Base-by-base conservation (phyloP, 2,797 vertebrate genomes). In the Petrocephalus schoutedeni region DNA sequence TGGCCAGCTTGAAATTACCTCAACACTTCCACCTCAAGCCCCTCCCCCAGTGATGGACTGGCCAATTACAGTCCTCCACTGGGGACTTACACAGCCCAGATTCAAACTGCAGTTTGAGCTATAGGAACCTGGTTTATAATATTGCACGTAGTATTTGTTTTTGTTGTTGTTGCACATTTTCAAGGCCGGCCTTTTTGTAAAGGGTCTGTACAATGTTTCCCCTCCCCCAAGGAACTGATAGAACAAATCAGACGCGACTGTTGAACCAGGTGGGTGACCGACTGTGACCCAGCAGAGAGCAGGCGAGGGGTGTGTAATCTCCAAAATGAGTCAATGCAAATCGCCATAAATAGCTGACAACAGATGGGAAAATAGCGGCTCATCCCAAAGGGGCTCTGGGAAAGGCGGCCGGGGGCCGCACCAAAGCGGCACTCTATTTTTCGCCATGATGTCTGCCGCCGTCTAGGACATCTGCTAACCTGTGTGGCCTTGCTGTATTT, bases 311-410 rank as follows among this genome's bases (percentile, higher is more conserved):
- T 64, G 74, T 56, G 86, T 87, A 87, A 89, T 89, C 89, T 90
- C 90, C 86, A 59, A 89, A 90, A 89, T 89, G 89, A 94, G 91
- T 92, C 86, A 23, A 90, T 91, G 90, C 77, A 77, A 91, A 91
- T 91, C 89, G 91, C 91, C 89, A 89, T 90, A 89, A 93, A 91
- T 91, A 89, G 89, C 90, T 91, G 89, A 92, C 90, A 90, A 90
- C 90, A 92, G 90, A 89, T 89, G 88, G 86, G 86, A 89, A 89
- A 83, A 67, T 87, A 84, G 88, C 51, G 3, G 74, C 12, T 28
- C 0, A 9, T 84, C 58, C 86, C 51, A 23, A 21, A 89, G 88
- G 58, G 49, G 71, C 80, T 36, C 21, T 28, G 9, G 41, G 49
- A 28, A 53, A 16, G 57, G 58, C 58, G 21, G 19, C 14, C 41